Evolutionary conservation across 2,888 invertebrate species (phyloP).

Genomic region (Drosophila mulleri): DNA sequence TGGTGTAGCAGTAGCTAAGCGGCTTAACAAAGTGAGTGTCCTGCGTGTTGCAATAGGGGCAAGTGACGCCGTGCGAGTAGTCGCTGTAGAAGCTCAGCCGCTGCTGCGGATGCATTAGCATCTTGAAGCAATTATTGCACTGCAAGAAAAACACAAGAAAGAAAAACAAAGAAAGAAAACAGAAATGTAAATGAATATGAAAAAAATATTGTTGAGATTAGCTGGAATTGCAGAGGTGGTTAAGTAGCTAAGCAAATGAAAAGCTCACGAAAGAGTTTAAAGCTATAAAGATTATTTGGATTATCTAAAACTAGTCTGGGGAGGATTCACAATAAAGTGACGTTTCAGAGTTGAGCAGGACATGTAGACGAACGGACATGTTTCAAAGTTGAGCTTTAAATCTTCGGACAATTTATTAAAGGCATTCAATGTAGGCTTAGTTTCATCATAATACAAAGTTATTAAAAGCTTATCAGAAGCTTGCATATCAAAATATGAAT

Average conservation of each 20-base stretch:
- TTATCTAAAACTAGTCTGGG: neutral
- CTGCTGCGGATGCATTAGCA: constrained; percentile 94
- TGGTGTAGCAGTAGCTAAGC: constrained; percentile 92
- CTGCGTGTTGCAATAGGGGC: constrained; percentile 95
- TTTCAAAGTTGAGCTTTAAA: neutral
- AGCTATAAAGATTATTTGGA: neutral
- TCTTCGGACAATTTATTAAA: too few relatives aligned
- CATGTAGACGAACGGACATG: neutral
- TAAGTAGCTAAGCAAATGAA: neutral
- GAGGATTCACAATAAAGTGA: neutral
- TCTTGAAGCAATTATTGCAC: constrained; percentile 97
- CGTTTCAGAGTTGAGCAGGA: neutral
- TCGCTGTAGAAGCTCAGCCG: constrained; percentile 96
- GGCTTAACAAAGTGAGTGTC: constrained; percentile 98
- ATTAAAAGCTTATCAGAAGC: too few relatives aligned
- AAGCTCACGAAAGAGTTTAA: neutral
- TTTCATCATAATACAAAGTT: too few relatives aligned
- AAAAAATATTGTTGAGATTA: neutral
- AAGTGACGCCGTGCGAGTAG: constrained; percentile 95
- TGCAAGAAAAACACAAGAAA: constrained; percentile 83
- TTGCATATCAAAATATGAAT: too few relatives aligned
- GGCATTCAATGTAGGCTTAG: too few relatives aligned
- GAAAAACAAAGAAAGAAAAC: neutral
- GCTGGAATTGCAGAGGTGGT: neutral
- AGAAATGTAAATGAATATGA: neutral